These are phyloP conservation scores for Serilophus lunatus DNA, from an alignment of 2,113 vertebrate species.

Conservation along the genomic window DNA sequence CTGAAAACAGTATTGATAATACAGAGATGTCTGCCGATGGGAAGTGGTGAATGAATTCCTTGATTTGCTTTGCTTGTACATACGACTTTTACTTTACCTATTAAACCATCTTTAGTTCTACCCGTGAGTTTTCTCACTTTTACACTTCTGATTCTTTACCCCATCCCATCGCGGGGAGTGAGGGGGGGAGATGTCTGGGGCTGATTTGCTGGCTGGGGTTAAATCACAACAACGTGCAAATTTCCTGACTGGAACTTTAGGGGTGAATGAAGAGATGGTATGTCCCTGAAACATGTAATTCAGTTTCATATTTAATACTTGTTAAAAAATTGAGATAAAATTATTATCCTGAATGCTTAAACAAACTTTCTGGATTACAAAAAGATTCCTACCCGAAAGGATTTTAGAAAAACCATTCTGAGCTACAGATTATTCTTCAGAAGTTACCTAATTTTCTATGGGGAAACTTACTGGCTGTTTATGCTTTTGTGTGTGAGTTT, in stretches of 20 bases:
- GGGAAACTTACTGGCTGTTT: background rate
- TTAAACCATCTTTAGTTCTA: background rate
- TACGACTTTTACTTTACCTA: background rate
- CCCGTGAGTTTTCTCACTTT: background rate
- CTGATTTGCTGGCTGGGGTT: background rate
- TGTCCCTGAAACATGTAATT: slow-evolving; percentile 4
- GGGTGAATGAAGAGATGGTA: background rate
- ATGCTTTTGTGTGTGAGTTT: background rate
- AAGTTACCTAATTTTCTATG: background rate
- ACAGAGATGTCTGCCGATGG: background rate
- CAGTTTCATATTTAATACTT: slow-evolving; percentile 26
- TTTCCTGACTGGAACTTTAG: slow-evolving; percentile 41
- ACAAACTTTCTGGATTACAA: background rate
- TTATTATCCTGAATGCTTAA: background rate
- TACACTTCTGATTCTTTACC: background rate
- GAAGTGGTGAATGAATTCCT: background rate
- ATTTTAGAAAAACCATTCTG: background rate
- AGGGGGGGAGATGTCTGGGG: background rate
- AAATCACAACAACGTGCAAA: slow-evolving; percentile 41
- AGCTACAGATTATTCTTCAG: background rate
- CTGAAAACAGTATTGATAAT: background rate
- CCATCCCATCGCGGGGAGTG: background rate
- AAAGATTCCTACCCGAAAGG: background rate
- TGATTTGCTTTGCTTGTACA: background rate
- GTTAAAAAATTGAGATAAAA: background rate